A percentile compares a stretch with the other conserved stretches of the same genome.
Evolutionary conservation across 2,797 vertebrate genomes (phyloP).

Genomic region (Myotis vivesi): DNA sequence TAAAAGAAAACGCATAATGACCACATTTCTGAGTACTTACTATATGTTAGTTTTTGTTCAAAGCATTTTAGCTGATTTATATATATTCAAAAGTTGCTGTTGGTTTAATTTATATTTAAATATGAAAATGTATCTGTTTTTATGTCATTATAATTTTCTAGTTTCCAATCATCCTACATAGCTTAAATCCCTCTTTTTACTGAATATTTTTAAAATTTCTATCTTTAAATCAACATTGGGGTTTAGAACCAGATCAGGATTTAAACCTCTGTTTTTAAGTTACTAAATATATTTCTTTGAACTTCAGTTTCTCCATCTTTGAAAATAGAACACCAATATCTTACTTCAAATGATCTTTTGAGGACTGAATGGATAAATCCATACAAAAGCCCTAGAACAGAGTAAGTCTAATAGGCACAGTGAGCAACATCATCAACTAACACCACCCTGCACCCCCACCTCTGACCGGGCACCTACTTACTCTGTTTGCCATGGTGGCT

Average conservation of each 20-base stretch:
- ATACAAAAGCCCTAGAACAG: background rate
- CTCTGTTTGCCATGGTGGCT: background rate
- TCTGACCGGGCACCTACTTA: too few relatives aligned
- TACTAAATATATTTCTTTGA: background rate
- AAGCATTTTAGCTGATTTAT: background rate
- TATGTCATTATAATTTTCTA: background rate
- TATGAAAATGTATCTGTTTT: background rate
- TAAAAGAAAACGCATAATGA: background rate
- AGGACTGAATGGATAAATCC: background rate
- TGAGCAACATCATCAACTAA: background rate
- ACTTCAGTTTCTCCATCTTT: background rate
- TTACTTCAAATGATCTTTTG: background rate
- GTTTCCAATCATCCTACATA: background rate
- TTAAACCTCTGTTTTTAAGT: background rate
- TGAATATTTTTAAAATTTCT: background rate
- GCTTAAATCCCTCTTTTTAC: background rate
- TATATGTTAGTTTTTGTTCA: background rate
- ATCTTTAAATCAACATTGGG: background rate
- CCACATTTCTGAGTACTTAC: background rate
- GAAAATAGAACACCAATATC: background rate
- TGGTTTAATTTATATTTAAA: constrained; percentile 16
- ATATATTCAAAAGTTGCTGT: background rate
- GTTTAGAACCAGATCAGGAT: background rate
- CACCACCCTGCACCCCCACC: background rate
- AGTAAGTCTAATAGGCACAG: background rate